Percentiles rank a stretch among this genome's conserved stretches.
Conservation (phyloP, 2,113 vertebrate genomes). For the Artemisiospiza belli region DNA sequence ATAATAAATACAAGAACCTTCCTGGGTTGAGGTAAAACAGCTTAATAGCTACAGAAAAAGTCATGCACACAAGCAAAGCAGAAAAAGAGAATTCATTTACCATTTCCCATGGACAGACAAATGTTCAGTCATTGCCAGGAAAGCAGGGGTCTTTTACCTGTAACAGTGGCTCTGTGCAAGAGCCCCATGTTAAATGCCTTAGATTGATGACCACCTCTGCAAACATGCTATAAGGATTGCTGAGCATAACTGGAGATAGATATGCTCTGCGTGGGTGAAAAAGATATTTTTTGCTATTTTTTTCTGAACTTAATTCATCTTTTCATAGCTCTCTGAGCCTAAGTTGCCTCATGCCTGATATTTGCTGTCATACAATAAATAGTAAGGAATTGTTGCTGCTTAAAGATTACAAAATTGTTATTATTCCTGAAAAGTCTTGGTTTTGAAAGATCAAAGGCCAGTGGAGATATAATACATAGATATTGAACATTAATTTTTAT, state of each 20-base stretch:
- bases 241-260: not conserved
- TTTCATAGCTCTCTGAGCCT: not conserved
- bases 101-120: not conserved
- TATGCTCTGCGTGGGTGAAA: not conserved
- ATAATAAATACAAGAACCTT: not conserved
- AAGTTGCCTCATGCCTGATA: not conserved
- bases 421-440: not conserved
- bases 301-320: not conserved
- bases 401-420: not conserved
- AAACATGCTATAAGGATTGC: not conserved
- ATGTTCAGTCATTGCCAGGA: not conserved
- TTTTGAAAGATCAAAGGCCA: not conserved
- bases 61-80: not conserved
- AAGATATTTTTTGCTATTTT: not conserved
- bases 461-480: accelerated
- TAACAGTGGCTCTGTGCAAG: too few relatives aligned
- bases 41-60: not conserved
- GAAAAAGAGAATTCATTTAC: not conserved
- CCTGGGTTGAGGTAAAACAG: not conserved
- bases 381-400: not conserved
- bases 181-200: not conserved
- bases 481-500: not conserved
- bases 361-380: not conserved
- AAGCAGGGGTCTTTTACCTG: not conserved
- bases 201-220: not conserved